Conservation (phyloP, 2,797 vertebrate genomes). For the Hirundo rustica region DNA sequence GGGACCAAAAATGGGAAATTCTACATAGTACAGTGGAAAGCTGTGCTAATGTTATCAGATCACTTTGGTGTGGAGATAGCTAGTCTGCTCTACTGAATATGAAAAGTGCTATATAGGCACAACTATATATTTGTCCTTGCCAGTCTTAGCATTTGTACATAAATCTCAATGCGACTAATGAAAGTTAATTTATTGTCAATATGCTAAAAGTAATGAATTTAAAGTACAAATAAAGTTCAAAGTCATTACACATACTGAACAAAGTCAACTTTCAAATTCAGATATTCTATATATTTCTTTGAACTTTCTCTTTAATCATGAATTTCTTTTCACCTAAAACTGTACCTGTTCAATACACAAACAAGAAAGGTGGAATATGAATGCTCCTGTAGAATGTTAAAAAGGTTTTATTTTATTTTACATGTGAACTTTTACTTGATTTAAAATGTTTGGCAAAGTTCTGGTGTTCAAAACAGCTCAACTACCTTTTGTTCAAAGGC, state of each 20-base stretch:
- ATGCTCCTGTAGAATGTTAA: background rate
- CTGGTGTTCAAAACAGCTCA: background rate
- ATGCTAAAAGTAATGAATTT: background rate
- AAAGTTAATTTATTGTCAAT: background rate
- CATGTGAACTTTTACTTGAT: background rate
- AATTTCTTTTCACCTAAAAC: background rate
- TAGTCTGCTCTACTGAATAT: background rate
- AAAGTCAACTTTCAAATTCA: background rate
- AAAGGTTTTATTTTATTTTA: background rate
- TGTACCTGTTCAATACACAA: background rate
- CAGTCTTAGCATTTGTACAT: background rate
- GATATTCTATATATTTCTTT: background rate
- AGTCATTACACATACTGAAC: background rate
- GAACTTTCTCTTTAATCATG: background rate
- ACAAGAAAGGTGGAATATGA: background rate
- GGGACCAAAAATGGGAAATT: background rate
- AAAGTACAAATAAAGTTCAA: background rate
- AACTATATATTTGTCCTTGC: background rate
- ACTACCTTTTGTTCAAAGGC: background rate
- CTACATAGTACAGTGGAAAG: background rate
- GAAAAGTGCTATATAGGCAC: background rate
- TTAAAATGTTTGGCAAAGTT: background rate
- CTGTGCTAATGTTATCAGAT: background rate
- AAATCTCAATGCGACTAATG: background rate
- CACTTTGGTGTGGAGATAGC: background rate